A percentile compares a stretch with the other conserved stretches of the same genome.
Conservation (phyloP, 2,113 vertebrate species). For the Amia ocellicauda region DNA sequence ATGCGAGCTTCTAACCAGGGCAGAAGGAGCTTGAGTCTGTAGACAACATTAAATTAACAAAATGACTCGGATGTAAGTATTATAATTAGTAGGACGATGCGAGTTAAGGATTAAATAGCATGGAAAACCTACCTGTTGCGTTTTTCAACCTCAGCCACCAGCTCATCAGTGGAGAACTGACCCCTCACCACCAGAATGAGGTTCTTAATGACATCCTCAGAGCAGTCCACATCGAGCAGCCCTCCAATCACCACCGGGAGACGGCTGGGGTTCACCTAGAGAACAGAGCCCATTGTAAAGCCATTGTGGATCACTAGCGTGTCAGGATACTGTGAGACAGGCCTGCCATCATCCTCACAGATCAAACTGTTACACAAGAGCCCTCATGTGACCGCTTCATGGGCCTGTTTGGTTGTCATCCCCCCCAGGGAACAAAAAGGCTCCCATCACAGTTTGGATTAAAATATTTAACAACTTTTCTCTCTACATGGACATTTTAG, state of each 20-base stretch:
- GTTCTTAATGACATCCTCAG: conserved; percentile 96
- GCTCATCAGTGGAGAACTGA: conserved; percentile 95
- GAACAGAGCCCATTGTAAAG: too few relatives aligned
- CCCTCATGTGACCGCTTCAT: too few relatives aligned
- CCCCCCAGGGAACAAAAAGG: too few relatives aligned
- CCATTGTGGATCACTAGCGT: too few relatives aligned
- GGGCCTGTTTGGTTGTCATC: too few relatives aligned
- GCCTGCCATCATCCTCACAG: too few relatives aligned
- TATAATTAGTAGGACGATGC: too few relatives aligned
- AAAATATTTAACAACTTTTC: not conserved
- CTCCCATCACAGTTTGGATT: too few relatives aligned
- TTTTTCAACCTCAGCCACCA: conserved; percentile 97
- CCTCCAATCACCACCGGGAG: conserved; percentile 94
- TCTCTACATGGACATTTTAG: not conserved
- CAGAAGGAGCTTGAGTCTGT: conserved; percentile 89
- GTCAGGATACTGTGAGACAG: too few relatives aligned
- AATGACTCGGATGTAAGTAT: not conserved
- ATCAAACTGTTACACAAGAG: too few relatives aligned
- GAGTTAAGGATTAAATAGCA: too few relatives aligned
- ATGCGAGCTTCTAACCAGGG: conserved; percentile 97
- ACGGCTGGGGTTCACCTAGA: conserved; percentile 94
- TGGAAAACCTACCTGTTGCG: conserved; percentile 78
- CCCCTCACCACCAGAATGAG: conserved; percentile 95
- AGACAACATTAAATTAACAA: not conserved
- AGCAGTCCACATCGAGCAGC: conserved; percentile 93